A percentile compares a stretch with the other conserved stretches of the same genome.
These are phyloP conservation scores for Agrotis ipsilon DNA, from an alignment of 2,888 invertebrate genomes.

Conservation along the genomic window DNA sequence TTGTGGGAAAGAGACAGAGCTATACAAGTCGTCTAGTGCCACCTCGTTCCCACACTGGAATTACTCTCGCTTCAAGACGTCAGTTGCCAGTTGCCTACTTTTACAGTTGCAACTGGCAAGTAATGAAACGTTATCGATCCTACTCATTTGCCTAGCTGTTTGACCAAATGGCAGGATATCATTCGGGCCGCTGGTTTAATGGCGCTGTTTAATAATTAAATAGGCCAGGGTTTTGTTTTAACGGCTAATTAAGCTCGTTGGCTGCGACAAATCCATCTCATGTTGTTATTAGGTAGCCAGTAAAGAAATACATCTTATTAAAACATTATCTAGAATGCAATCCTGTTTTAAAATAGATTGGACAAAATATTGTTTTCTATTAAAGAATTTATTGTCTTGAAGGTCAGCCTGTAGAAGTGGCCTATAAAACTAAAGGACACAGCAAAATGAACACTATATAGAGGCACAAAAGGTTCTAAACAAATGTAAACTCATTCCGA, in stretches of 20 bases:
- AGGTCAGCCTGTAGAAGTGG: slow-evolving; percentile 24
- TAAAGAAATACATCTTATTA: neutral
- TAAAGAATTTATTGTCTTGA: slow-evolving; percentile 31
- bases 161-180: neutral
- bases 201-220: neutral
- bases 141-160: neutral
- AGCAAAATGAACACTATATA: slow-evolving; percentile 31
- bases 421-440: slow-evolving; percentile 1
- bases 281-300: neutral
- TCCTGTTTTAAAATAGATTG: slow-evolving; percentile 14
- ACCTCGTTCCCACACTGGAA: too few relatives aligned
- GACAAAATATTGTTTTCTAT: slow-evolving; percentile 3
- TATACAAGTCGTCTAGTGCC: too few relatives aligned
- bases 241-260: neutral
- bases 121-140: neutral
- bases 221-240: neutral
- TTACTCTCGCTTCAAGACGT: too few relatives aligned
- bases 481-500: neutral
- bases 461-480: neutral
- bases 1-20: too few relatives aligned
- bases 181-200: neutral
- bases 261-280: neutral
- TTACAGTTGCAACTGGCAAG: neutral
- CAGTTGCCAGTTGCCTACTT: too few relatives aligned
- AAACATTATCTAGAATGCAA: neutral